phyloP scores from a whole-genome alignment of 1,140 invertebrate species.

The Euglossa dilemma region DNA sequence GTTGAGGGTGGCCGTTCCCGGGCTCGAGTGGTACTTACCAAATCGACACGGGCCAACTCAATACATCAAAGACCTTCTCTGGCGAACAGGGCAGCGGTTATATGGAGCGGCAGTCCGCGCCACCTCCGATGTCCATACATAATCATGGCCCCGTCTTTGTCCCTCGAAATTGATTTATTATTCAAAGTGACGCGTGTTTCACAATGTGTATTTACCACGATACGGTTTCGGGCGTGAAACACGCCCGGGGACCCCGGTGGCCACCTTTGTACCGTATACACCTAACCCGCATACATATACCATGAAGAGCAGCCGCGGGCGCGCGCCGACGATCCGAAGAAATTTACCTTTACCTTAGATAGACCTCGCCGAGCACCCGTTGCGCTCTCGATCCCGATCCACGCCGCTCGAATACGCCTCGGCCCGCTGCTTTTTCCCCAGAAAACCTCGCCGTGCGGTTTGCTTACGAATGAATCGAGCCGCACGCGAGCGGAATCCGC shows the following conservation, averaged over 20 bases:
- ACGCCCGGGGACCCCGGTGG: constrained; percentile 47
- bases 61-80: constrained; percentile 79
- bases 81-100: constrained; percentile 68
- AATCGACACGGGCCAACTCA: constrained; percentile 78
- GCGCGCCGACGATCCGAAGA: constrained; percentile 21
- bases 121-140: constrained; percentile 79
- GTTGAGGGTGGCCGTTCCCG: constrained; percentile 71
- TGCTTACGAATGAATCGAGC: neutral
- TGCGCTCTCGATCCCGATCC: constrained; percentile 18
- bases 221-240: constrained; percentile 69
- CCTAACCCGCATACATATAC: constrained; percentile 61
- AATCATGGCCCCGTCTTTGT: constrained; percentile 81
- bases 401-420: neutral
- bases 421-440: neutral
- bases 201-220: constrained; percentile 82
- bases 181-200: constrained; percentile 82
- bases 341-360: constrained; percentile 39
- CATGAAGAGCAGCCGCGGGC: neutral
- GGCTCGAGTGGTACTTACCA: constrained; percentile 78
- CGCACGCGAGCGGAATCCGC: neutral
- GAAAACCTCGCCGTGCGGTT: neutral
- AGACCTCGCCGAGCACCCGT: constrained; percentile 6
- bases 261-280: constrained; percentile 64
- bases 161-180: constrained; percentile 83
- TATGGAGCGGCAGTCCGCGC: constrained; percentile 66